These are phyloP conservation scores for Ormyrus thymus DNA, from an alignment of 2,888 invertebrate species.

Conservation along the genomic window DNA sequence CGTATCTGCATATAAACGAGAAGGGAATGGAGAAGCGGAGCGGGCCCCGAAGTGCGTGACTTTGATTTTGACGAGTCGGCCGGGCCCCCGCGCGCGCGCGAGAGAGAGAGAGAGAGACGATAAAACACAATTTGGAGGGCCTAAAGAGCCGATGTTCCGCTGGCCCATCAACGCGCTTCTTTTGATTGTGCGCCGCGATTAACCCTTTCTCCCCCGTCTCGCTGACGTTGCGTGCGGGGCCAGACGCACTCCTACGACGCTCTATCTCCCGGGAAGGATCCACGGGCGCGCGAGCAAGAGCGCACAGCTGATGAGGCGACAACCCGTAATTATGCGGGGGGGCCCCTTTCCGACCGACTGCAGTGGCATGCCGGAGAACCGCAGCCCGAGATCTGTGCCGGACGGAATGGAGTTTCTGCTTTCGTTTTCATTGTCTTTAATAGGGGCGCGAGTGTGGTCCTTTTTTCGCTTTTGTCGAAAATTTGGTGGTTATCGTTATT, in stretches of 20 bases:
- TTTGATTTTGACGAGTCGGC: conserved; percentile 54
- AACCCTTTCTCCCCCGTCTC: conserved; percentile 57
- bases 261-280: too few species aligned
- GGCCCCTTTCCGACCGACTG: conserved; percentile 71
- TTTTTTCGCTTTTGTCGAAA: too few species aligned
- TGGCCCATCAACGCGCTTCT: conserved; percentile 30
- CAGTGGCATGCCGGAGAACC: conserved; percentile 70
- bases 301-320: conserved; percentile 74
- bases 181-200: conserved; percentile 66
- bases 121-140: conserved; percentile 73
- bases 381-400: background rate
- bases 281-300: background rate
- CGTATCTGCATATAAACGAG: conserved; percentile 54
- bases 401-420: too few species aligned
- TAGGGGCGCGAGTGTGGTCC: too few species aligned
- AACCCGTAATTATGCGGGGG: conserved; percentile 75
- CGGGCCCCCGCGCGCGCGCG: conserved; percentile 7
- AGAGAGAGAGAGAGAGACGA: conserved; percentile 61
- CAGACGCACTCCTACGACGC: conserved; percentile 33
- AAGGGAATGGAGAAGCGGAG: conserved; percentile 5
- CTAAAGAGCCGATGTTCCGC: conserved; percentile 64
- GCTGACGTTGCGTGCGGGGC: conserved; percentile 10
- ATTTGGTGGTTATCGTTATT: too few species aligned
- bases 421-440: too few species aligned
- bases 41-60: conserved; percentile 33